Base-by-base conservation (phyloP, 2,797 vertebrate genomes). In the Mastacembelus armatus region DNA sequence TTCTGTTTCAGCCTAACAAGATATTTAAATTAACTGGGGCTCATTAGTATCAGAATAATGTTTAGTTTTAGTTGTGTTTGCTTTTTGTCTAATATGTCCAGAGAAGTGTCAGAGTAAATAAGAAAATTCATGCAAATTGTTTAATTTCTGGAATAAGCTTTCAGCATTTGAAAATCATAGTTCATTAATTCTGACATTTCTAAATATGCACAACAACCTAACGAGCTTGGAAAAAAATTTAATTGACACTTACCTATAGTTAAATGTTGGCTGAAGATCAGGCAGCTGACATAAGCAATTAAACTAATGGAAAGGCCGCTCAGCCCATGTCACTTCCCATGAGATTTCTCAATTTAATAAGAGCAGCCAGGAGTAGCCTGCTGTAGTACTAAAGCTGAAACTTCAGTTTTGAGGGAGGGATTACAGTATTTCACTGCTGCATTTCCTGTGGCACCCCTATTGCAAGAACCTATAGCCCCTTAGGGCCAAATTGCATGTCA, bases 391-490 rank as follows among this genome's bases (percentile, higher is more conserved):
- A 51, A 69, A 75, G 60, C 54, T 73, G 77, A 71, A 78, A 72
- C 68, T 77, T 52, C 29, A 51, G 49, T 78, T 80, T 54, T 68
- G 80, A 90, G 82, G 89, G 88, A 85, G 88, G 89, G 88, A 91
- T 89, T 85, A 77, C 29, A 69, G 36, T 57, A 45, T 44, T 57
- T 47, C 64, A 66, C 49, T 26, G 57, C 64, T 67, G 44, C 54
- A 63, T 81, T 68, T 75, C 49, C 51, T 72, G 39, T 36, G 30
- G 61, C 48, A 62, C 5, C 66, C 56, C 77, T 43, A 81, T 74
- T 88, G 85, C 49, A 78, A 74, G 70, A 79, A 74, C 80, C 80
- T 81, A 84, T 80, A 61, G 69, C 64, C 75, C 36, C 74, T 65
- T 45, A 70, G 75, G 74, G 80, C 81, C 71, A 79, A 55, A 70